phyloP scores from a whole-genome alignment of 2,888 invertebrate species.

The Eucera pruinosa region DNA sequence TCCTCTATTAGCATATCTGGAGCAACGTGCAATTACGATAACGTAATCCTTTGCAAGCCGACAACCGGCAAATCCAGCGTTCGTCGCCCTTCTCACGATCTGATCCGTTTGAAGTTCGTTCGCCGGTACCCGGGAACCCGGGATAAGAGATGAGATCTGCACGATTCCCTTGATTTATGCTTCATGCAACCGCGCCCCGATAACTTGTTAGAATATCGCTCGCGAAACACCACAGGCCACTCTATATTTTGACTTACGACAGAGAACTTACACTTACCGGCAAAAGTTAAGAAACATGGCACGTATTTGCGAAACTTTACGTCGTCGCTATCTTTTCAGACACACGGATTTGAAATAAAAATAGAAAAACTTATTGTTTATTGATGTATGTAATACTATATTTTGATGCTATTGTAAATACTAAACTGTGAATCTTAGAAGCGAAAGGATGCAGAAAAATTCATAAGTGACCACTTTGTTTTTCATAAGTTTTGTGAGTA shows the following conservation, averaged over 20 bases:
- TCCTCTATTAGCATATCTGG: slow-evolving; percentile 37
- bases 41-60: slow-evolving; percentile 25
- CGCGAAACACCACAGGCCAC: background rate
- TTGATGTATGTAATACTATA: too few species aligned
- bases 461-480: too few species aligned
- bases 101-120: slow-evolving; percentile 26
- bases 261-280: too few species aligned
- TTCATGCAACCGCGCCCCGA: slow-evolving; percentile 29
- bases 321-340: too few species aligned
- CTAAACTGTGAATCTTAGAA: too few species aligned
- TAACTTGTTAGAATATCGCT: slow-evolving; percentile 39
- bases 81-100: slow-evolving; percentile 45
- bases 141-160: slow-evolving; percentile 29
- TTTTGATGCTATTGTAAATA: too few species aligned
- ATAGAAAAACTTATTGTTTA: too few species aligned
- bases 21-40: slow-evolving; percentile 42
- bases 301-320: too few species aligned
- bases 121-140: background rate
- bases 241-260: background rate
- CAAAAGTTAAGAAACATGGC: too few species aligned
- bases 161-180: slow-evolving; percentile 53
- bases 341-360: too few species aligned
- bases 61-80: slow-evolving; percentile 14
- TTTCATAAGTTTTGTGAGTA: too few species aligned
- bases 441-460: too few species aligned